These are phyloP conservation scores for Dichetophora obliterata DNA, from an alignment of 2,888 invertebrate genomes.

Conservation along the genomic window DNA sequence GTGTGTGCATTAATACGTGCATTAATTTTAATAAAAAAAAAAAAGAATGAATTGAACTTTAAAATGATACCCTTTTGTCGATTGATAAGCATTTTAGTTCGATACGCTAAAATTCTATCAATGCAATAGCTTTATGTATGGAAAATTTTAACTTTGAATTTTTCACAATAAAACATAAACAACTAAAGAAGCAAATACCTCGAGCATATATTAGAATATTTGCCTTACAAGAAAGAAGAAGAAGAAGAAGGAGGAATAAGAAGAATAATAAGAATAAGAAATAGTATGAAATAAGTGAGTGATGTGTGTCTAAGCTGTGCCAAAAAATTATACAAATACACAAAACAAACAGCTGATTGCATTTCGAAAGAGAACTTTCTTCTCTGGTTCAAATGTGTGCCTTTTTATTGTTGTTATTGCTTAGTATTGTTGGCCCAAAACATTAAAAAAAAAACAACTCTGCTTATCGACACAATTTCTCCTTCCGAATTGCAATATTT, in stretches of 20 bases:
- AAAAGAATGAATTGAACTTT: slow-evolving; percentile 32
- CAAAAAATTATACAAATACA: slow-evolving; percentile 38
- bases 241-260: too few relatives aligned
- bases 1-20: slow-evolving; percentile 62
- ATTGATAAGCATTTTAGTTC: too few relatives aligned
- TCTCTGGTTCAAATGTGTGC: not conserved
- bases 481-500: not conserved
- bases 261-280: not conserved
- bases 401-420: not conserved
- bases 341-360: not conserved
- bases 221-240: slow-evolving; percentile 31
- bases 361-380: not conserved
- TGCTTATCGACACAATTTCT: too few relatives aligned
- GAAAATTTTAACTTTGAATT: too few relatives aligned
- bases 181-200: slow-evolving; percentile 56
- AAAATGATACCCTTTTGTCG: too few relatives aligned
- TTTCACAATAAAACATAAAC: slow-evolving; percentile 7
- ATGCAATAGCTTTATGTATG: too few relatives aligned
- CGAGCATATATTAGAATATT: slow-evolving; percentile 46
- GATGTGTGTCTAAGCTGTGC: slow-evolving; percentile 33
- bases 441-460: too few relatives aligned
- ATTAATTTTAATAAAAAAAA: slow-evolving; percentile 56
- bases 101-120: too few relatives aligned
- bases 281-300: not conserved
- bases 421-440: not conserved